phyloP scores from a whole-genome alignment of 2,113 vertebrate species.

The Zapus hudsonius region DNA sequence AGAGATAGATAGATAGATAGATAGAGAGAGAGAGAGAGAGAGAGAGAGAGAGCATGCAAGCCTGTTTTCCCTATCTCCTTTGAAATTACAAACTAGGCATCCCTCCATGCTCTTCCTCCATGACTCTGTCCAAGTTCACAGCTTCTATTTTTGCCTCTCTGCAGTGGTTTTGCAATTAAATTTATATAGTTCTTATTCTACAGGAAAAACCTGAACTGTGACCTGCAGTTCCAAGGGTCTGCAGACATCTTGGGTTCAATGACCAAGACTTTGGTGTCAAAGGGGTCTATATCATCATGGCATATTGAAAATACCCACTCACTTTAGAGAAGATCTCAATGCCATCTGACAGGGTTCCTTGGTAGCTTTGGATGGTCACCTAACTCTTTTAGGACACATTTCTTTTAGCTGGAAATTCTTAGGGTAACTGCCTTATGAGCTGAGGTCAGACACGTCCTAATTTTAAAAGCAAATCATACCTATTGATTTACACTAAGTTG shows the following conservation, averaged over 20 bases:
- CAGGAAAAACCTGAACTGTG: background rate
- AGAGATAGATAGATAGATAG: too few relatives aligned
- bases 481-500: background rate
- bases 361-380: background rate
- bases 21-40: too few relatives aligned
- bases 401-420: background rate
- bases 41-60: too few relatives aligned
- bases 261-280: background rate
- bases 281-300: background rate
- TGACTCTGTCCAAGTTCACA: background rate
- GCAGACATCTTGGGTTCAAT: background rate
- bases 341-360: background rate
- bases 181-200: background rate
- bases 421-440: background rate
- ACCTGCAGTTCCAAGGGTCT: background rate
- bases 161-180: background rate
- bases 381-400: background rate
- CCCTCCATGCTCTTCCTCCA: background rate
- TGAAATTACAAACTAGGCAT: rapidly evolving
- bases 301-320: background rate
- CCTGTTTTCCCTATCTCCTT: background rate
- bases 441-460: background rate
- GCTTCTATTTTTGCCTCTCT: background rate
- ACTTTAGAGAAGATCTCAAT: background rate
- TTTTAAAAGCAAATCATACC: background rate